Evolutionary conservation across 2,888 invertebrate genomes (phyloP).

Genomic region (Leucophora obtusa): DNA sequence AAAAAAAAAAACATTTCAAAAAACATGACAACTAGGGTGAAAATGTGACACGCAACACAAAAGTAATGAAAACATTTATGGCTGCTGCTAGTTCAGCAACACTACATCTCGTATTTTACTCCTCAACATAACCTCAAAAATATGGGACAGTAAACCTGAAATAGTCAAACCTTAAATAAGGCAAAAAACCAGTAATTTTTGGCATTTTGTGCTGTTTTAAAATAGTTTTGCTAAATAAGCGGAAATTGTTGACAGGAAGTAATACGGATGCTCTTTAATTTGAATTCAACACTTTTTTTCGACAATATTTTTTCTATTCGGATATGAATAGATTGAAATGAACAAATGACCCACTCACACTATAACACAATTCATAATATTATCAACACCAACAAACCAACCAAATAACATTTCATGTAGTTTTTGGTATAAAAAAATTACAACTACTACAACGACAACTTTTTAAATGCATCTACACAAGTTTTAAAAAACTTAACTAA

Average conservation of each 20-base stretch:
- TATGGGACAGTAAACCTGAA: constrained; percentile 37
- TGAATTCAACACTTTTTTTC: constrained; percentile 68
- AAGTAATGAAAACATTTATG: constrained; percentile 25
- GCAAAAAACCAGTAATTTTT: constrained; percentile 17
- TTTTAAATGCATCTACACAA: constrained; percentile 34
- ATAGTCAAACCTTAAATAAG: constrained; percentile 24
- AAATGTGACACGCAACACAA: constrained; percentile 38
- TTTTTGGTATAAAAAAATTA: not conserved
- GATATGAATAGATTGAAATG: constrained; percentile 62
- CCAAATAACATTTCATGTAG: constrained; percentile 24
- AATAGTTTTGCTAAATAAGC: constrained; percentile 69
- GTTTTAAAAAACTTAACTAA: constrained; percentile 15
- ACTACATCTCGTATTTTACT: not conserved
- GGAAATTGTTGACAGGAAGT: constrained; percentile 76
- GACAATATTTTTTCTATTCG: constrained; percentile 21
- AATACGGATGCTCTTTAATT: constrained; percentile 75
- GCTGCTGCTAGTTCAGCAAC: not conserved
- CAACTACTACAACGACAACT: constrained; percentile 29
- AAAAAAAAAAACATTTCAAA: constrained; percentile 16
- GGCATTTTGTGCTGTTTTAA: constrained; percentile 16
- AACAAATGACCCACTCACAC: constrained; percentile 62
- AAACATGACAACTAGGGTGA: constrained; percentile 22
- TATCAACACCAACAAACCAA: constrained; percentile 8
- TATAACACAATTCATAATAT: constrained; percentile 19
- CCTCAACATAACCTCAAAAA: not conserved